These are phyloP conservation scores for Mesembrinibis cayennensis DNA, from an alignment of 2,113 vertebrate species.

Conservation along the genomic window DNA sequence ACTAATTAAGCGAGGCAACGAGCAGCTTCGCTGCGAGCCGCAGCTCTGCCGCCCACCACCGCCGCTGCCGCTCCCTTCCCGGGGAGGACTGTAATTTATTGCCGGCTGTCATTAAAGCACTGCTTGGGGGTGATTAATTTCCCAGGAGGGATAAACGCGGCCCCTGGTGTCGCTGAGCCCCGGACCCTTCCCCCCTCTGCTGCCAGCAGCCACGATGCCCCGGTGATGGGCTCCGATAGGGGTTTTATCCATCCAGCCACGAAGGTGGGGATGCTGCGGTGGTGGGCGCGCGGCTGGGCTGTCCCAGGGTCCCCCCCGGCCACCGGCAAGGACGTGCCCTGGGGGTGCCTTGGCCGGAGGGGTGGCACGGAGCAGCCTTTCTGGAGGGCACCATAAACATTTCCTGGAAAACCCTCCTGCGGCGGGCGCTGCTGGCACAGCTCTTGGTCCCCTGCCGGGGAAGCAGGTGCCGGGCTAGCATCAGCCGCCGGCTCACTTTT, in stretches of 20 bases:
- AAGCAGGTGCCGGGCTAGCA: background rate
- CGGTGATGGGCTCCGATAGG: rapidly evolving
- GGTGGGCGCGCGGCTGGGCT: rapidly evolving
- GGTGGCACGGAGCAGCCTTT: background rate
- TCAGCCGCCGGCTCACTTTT: background rate
- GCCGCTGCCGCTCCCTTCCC: background rate
- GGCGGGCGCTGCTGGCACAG: background rate
- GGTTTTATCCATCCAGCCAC: background rate
- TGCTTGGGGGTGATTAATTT: slow-evolving; percentile 3
- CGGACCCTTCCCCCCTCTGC: background rate
- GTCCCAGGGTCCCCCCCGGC: background rate
- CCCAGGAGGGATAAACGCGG: background rate
- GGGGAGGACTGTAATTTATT: background rate
- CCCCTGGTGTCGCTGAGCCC: background rate
- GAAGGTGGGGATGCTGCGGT: background rate
- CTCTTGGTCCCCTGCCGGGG: background rate
- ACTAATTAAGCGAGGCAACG: background rate
- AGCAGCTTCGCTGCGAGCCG: background rate
- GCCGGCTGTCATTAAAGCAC: background rate
- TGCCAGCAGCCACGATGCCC: background rate
- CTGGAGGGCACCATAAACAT: background rate
- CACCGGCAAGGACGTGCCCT: background rate
- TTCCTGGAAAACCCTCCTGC: background rate
- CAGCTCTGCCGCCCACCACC: background rate
- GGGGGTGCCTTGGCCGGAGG: background rate